Percentiles rank a stretch among this genome's conserved stretches.
Evolutionary conservation across 2,113 vertebrate genomes (phyloP).

Genomic region (Salminus brasiliensis): DNA sequence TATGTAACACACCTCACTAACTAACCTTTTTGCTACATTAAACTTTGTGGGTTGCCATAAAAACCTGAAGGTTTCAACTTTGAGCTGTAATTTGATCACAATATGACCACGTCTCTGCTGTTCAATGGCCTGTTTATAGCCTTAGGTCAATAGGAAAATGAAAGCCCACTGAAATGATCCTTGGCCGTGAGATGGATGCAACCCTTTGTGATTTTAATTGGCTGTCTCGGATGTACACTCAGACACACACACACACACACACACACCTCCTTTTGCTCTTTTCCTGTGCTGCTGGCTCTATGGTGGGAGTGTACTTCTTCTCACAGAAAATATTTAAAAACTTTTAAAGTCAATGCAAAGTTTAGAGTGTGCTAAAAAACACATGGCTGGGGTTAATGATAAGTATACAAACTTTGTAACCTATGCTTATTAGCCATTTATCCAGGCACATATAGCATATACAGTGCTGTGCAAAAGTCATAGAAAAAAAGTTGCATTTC

Average conservation of each 20-base stretch:
- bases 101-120: constrained; percentile 2
- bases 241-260: background rate
- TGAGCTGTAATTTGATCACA: constrained; percentile 29
- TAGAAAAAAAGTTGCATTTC: no score
- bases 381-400: no score
- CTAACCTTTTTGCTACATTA: background rate
- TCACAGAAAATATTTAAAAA: background rate
- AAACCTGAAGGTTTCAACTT: constrained; percentile 1
- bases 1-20: background rate
- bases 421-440: no score
- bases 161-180: constrained; percentile 20
- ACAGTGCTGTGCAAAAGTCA: no score
- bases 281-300: background rate
- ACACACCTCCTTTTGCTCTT: background rate
- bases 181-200: constrained; percentile 12
- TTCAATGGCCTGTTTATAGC: constrained; percentile 21
- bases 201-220: constrained; percentile 27
- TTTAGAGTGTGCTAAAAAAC: no score
- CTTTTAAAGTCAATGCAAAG: background rate
- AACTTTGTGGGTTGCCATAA: background rate
- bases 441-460: no score
- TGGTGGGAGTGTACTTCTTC: background rate
- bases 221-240: background rate
- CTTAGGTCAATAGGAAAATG: constrained; percentile 1
- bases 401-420: no score